Evolutionary conservation across 2,113 vertebrate species (phyloP).

Genomic region (Ceyx melanurus): DNA sequence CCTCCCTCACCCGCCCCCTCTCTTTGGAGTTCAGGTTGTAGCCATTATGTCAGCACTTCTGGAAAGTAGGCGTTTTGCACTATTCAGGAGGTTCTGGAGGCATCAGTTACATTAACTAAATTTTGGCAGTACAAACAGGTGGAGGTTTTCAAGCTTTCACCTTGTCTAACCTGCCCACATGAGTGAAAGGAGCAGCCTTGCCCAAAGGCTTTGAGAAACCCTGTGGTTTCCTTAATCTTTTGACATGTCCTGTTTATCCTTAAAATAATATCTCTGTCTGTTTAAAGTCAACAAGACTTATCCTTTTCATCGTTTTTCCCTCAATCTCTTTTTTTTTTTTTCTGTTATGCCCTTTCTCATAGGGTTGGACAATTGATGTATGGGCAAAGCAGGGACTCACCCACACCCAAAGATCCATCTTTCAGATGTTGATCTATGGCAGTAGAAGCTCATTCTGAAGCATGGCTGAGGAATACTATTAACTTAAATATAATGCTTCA

Average conservation of each 20-base stretch:
- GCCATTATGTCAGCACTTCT: neutral
- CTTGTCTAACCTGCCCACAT: neutral
- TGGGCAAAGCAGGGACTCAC: accelerated
- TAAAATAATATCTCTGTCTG: neutral
- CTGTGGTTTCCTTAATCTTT: neutral
- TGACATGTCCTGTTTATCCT: neutral
- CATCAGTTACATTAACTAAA: neutral
- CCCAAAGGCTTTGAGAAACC: neutral
- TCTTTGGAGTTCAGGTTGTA: neutral
- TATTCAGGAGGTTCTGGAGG: neutral
- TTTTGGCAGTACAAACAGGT: neutral
- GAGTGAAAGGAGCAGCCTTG: neutral
- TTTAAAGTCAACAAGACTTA: neutral
- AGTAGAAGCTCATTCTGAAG: neutral
- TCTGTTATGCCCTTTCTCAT: neutral
- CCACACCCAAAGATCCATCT: neutral
- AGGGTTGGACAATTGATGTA: neutral
- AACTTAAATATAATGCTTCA: neutral
- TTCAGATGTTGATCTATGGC: neutral
- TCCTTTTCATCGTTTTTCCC: neutral
- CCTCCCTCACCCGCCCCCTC: too few species aligned
- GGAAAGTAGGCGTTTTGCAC: neutral
- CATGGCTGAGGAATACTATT: neutral
- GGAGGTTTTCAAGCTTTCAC: neutral
- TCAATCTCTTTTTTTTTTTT: neutral